A percentile compares a stretch with the other conserved stretches of the same genome.
Conservation (phyloP, 1,140 invertebrate species). For the Pogonomyrmex californicus region DNA sequence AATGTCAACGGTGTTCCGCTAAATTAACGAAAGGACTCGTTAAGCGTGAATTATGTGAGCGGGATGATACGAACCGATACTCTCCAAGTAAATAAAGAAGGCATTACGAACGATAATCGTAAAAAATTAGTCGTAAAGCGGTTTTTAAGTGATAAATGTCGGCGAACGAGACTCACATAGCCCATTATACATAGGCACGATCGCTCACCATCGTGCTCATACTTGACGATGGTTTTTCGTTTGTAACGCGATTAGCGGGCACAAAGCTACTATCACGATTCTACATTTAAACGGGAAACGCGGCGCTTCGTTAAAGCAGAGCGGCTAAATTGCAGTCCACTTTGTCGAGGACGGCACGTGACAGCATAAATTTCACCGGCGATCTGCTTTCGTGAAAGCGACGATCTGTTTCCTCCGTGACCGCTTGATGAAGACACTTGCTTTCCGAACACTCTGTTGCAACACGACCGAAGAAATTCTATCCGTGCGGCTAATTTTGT, state of each 20-base stretch:
- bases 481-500: constrained; percentile 49
- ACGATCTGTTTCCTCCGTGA: constrained; percentile 32
- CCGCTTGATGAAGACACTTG: constrained; percentile 28
- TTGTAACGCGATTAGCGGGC: constrained; percentile 24
- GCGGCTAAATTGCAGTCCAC: constrained; percentile 59
- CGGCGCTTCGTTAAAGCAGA: constrained; percentile 55
- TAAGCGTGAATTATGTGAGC: constrained; percentile 19
- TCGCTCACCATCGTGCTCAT: not conserved
- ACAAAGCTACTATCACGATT: constrained; percentile 14
- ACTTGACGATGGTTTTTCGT: not conserved
- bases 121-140: not conserved
- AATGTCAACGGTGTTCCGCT: constrained; percentile 15
- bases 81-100: constrained; percentile 4
- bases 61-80: not conserved
- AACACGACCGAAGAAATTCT: constrained; percentile 43
- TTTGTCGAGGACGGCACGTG: constrained; percentile 60
- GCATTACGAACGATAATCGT: not conserved
- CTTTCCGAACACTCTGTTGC: constrained; percentile 42
- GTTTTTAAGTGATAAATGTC: not conserved
- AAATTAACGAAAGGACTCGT: constrained; percentile 42
- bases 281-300: constrained; percentile 54
- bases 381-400: constrained; percentile 60
- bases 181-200: not conserved
- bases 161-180: not conserved
- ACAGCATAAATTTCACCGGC: constrained; percentile 66